These are phyloP conservation scores for Formica exsecta DNA, from an alignment of 1,140 invertebrate species.

Conservation along the genomic window DNA sequence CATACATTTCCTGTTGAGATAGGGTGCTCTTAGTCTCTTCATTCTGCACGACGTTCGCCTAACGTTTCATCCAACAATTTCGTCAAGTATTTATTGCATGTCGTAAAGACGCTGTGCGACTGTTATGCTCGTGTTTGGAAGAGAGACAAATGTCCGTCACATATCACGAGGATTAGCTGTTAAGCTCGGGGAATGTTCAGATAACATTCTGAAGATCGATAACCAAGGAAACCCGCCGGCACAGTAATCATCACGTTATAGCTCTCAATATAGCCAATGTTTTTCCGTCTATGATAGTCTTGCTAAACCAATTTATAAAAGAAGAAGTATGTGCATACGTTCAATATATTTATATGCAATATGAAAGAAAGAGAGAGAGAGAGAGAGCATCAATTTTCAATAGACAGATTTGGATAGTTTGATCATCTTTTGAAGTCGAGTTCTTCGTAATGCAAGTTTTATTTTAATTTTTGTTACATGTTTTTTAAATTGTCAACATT, in stretches of 20 bases:
- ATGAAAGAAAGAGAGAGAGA: neutral
- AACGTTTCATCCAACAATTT: conserved; percentile 67
- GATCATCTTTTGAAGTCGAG: neutral
- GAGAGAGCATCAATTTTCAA: neutral
- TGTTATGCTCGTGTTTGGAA: conserved; percentile 77
- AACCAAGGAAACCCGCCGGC: conserved; percentile 57
- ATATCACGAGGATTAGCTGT: conserved; percentile 79
- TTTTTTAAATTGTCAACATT: neutral
- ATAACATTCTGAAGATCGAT: conserved; percentile 81
- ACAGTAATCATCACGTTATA: conserved; percentile 67
- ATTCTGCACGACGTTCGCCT: neutral
- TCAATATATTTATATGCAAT: neutral
- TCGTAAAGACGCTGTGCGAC: conserved; percentile 74
- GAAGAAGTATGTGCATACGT: neutral
- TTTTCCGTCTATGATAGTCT: neutral
- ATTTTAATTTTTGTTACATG: neutral
- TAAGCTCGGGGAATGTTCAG: conserved; percentile 72
- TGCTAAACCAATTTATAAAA: neutral
- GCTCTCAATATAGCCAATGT: conserved; percentile 14
- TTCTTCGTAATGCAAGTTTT: neutral
- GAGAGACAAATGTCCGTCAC: conserved; percentile 83
- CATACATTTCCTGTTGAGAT: conserved; percentile 5
- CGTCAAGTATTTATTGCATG: conserved; percentile 77
- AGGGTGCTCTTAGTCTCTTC: conserved; percentile 1
- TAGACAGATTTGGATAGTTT: neutral